Conservation (phyloP, 2,113 vertebrate genomes). For the Mola mola region DNA sequence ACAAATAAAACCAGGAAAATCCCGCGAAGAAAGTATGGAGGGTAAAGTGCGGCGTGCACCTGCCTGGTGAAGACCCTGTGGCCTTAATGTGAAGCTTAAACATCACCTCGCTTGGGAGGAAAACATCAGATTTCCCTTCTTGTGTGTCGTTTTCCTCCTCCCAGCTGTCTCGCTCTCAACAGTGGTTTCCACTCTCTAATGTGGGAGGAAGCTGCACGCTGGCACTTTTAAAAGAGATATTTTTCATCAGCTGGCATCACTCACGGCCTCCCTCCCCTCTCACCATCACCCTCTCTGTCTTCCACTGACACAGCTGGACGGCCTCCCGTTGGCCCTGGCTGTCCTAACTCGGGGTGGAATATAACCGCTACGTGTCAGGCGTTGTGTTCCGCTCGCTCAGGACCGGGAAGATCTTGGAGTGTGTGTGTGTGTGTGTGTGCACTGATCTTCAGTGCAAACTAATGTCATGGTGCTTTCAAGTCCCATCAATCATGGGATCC, state of each 20-base stretch:
- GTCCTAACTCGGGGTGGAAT: conserved; percentile 26
- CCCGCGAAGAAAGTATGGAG: no score
- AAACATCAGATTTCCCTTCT: conserved; percentile 10
- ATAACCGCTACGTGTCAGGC: conserved; percentile 29
- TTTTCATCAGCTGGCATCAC: conserved; percentile 59
- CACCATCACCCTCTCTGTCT: background rate
- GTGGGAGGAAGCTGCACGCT: conserved; percentile 52
- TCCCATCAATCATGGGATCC: no score
- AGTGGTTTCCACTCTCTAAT: conserved; percentile 62
- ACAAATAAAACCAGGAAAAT: conserved; percentile 34
- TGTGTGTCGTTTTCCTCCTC: conserved; percentile 13
- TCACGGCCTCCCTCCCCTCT: conserved; percentile 8
- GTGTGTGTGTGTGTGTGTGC: background rate
- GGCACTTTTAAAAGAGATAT: conserved; percentile 58
- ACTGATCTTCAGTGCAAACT: no score
- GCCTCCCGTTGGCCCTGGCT: conserved; percentile 19
- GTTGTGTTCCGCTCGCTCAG: no score
- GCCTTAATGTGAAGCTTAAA: background rate
- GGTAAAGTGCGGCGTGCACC: conserved; percentile 16
- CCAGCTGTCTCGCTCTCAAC: conserved; percentile 50
- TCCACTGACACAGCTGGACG: conserved; percentile 40
- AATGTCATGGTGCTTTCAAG: no score
- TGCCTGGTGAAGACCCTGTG: conserved; percentile 8
- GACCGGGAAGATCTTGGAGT: no score
- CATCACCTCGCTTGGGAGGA: no score